Conservation (phyloP, 92 coral and sea anemone species). For the Umimayanthus chanpuru region DNA sequence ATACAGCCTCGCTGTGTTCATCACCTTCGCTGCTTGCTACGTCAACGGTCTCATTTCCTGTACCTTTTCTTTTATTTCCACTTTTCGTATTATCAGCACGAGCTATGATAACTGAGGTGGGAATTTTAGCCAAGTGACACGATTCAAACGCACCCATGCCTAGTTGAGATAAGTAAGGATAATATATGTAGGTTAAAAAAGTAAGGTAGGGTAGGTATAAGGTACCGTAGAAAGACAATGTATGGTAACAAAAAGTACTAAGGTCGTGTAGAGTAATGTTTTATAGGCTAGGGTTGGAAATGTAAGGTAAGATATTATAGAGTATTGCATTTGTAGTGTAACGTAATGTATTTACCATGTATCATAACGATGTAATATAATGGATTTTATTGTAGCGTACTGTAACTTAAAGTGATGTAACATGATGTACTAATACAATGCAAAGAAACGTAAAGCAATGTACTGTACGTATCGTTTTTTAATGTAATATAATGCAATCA, state of each 20-base stretch:
- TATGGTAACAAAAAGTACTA: too few species aligned
- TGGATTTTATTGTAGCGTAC: too few species aligned
- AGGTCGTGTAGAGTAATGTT: background rate
- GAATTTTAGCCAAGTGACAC: conserved; percentile 29
- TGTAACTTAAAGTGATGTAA: too few species aligned
- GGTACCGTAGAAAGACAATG: background rate
- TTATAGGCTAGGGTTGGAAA: too few species aligned
- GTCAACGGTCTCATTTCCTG: background rate
- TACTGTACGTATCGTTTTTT: too few species aligned
- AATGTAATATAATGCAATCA: background rate
- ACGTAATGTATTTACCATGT: background rate
- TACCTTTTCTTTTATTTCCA: background rate
- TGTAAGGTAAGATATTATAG: background rate
- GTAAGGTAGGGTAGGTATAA: background rate
- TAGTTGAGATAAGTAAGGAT: background rate
- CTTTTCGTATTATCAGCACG: background rate
- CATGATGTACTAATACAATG: too few species aligned
- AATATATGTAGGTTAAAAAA: background rate
- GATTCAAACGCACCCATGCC: conserved; percentile 40
- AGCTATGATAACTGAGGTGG: conserved; percentile 35
- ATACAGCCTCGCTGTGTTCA: background rate
- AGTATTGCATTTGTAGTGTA: too few species aligned
- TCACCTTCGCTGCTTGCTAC: background rate
- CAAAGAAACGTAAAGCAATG: too few species aligned
- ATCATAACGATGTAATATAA: background rate